Evolutionary conservation across 64 coral and sea anemone genomes (phyloP).

Genomic region (Acropora yongei): DNA sequence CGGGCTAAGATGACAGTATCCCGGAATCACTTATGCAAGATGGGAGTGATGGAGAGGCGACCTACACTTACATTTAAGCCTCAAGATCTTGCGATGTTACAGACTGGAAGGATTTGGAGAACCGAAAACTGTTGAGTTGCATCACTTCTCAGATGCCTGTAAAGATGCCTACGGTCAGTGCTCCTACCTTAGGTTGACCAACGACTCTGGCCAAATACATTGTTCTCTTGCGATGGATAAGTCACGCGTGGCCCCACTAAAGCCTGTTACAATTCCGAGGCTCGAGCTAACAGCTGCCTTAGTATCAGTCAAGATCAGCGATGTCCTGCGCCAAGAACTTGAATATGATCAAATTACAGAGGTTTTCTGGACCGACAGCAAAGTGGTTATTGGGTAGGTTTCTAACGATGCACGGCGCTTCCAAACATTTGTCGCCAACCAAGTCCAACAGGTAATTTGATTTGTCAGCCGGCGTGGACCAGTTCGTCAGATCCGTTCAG

Average conservation of each 20-base stretch:
- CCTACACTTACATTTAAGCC: not conserved
- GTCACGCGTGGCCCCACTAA: not conserved
- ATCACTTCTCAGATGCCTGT: slow-evolving; percentile 37
- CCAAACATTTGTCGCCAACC: slow-evolving; percentile 18
- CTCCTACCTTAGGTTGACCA: too few species aligned
- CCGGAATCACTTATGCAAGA: not conserved
- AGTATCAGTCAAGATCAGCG: not conserved
- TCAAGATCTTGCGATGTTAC: too few species aligned
- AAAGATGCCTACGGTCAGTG: slow-evolving; percentile 25
- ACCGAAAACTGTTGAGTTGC: not conserved
- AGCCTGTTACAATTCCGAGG: not conserved
- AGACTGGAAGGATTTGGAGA: too few species aligned
- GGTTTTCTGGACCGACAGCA: not conserved
- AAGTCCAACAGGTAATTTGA: slow-evolving; percentile 4
- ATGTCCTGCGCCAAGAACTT: not conserved
- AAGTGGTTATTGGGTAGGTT: slow-evolving; percentile 21
- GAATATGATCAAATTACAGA: slow-evolving; percentile 20
- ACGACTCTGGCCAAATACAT: too few species aligned
- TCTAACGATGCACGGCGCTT: slow-evolving; percentile 33
- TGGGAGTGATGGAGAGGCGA: slow-evolving; percentile 25
- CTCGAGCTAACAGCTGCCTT: not conserved
- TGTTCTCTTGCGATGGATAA: not conserved
- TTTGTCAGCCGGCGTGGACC: too few species aligned
- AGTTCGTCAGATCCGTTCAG: too few species aligned
- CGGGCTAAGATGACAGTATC: slow-evolving; percentile 8